Conservation (phyloP, 92 coral and sea anemone genomes). For the Ricordea florida region DNA sequence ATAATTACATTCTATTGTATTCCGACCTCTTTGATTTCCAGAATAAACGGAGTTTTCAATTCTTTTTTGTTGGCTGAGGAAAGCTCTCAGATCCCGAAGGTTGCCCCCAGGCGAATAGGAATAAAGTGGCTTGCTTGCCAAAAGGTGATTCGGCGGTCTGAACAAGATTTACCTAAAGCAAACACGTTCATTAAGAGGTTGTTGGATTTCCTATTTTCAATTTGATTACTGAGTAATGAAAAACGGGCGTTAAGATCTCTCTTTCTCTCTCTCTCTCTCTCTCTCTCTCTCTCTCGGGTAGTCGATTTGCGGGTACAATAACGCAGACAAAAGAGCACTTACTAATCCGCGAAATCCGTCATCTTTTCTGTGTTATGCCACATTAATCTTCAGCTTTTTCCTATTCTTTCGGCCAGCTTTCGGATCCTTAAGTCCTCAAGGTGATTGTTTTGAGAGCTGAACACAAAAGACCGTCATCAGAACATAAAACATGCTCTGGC, state of each 20-base stretch:
- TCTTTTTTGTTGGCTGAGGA: neutral
- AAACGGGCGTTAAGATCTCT: neutral
- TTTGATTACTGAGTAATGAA: neutral
- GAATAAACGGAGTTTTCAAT: neutral
- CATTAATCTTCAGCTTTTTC: neutral
- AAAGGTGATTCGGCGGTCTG: neutral
- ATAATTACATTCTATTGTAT: conserved; percentile 32
- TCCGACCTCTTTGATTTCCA: neutral
- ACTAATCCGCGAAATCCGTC: neutral
- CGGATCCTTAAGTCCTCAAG: neutral
- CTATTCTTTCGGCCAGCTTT: conserved; percentile 29
- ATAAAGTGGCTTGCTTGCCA: neutral
- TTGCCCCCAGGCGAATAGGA: neutral
- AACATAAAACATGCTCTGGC: too few species aligned
- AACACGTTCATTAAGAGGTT: neutral
- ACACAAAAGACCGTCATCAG: too few species aligned
- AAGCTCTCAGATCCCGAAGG: neutral
- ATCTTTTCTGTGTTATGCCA: neutral
- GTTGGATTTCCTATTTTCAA: neutral
- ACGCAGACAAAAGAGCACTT: conserved; percentile 8
- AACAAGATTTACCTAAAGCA: neutral
- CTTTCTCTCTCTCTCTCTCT: too few species aligned
- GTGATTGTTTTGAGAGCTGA: conserved; percentile 11
- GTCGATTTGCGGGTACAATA: neutral
- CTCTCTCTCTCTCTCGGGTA: neutral